A percentile compares a stretch with the other conserved stretches of the same genome.
phyloP scores from a whole-genome alignment of 2,797 vertebrate genomes.

The Harpagifer antarcticus region DNA sequence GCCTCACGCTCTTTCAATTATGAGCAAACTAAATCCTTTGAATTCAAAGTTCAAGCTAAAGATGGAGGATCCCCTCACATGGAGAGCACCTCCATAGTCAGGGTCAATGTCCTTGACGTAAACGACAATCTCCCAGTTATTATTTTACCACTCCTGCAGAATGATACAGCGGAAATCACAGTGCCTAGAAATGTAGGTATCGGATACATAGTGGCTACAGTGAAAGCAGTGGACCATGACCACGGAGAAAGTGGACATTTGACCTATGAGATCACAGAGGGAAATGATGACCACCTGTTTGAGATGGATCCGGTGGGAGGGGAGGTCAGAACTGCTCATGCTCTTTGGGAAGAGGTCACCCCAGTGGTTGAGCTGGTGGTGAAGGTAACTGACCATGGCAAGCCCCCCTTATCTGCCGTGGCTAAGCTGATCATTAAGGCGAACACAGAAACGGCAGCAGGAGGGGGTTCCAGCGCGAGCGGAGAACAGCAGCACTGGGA shows the following conservation, averaged over 20 bases:
- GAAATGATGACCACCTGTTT: conserved; percentile 97
- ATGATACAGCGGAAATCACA: conserved; percentile 96
- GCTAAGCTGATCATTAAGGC: conserved; percentile 96
- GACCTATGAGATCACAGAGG: conserved; percentile 97
- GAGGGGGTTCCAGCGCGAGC: conserved; percentile 91
- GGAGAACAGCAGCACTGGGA: conserved; percentile 97
- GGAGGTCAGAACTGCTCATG: conserved; percentile 94
- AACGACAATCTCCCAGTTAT: conserved; percentile 98
- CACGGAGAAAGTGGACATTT: conserved; percentile 97
- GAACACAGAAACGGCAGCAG: conserved; percentile 89
- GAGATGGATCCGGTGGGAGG: conserved; percentile 96
- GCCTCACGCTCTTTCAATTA: conserved; percentile 98
- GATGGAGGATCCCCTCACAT: conserved; percentile 96
- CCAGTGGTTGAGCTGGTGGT: conserved; percentile 96
- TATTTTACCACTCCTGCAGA: conserved; percentile 93
- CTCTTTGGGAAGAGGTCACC: conserved; percentile 96
- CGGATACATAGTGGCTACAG: conserved; percentile 94
- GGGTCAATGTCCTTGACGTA: conserved; percentile 94
- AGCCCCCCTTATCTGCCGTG: conserved; percentile 95
- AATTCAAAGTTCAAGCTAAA: conserved; percentile 97
- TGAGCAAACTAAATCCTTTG: conserved; percentile 97
- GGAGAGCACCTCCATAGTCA: conserved; percentile 94
- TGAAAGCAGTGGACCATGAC: conserved; percentile 96
- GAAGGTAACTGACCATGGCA: conserved; percentile 98
- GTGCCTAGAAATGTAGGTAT: conserved; percentile 96